These are phyloP conservation scores for Periparus ater DNA, from an alignment of 2,797 vertebrate genomes.

Conservation along the genomic window DNA sequence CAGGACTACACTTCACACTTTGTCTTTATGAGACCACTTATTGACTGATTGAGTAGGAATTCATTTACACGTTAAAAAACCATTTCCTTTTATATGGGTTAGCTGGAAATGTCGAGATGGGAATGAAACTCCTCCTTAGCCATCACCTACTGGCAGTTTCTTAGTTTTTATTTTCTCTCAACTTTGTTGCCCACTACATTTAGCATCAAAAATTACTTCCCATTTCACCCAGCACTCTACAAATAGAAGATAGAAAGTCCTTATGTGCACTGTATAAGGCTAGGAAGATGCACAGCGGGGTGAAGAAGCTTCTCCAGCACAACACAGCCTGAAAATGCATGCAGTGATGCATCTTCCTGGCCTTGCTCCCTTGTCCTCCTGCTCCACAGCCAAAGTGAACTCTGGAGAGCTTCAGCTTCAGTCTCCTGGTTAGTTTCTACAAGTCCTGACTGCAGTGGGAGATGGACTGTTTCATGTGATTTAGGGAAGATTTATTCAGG, in stretches of 20 bases:
- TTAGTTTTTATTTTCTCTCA: background rate
- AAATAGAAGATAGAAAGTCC: background rate
- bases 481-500: background rate
- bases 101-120: background rate
- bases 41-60: background rate
- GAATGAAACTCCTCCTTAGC: background rate
- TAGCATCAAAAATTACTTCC: background rate
- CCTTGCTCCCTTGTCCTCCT: background rate
- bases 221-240: background rate
- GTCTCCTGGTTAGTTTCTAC: background rate
- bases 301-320: background rate
- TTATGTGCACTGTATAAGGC: background rate
- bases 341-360: background rate
- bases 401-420: background rate
- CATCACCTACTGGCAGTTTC: background rate
- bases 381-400: background rate
- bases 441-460: background rate
- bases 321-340: background rate
- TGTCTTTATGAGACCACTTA: background rate
- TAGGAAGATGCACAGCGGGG: background rate
- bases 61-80: background rate
- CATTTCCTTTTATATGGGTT: background rate
- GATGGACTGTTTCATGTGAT: background rate
- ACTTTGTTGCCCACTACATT: background rate
- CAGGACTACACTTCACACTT: background rate